Evolutionary conservation across 2,888 invertebrate species (phyloP), one percentile per base, ranked within the genome.

Genomic region (Phlogophora meticulosa): DNA sequence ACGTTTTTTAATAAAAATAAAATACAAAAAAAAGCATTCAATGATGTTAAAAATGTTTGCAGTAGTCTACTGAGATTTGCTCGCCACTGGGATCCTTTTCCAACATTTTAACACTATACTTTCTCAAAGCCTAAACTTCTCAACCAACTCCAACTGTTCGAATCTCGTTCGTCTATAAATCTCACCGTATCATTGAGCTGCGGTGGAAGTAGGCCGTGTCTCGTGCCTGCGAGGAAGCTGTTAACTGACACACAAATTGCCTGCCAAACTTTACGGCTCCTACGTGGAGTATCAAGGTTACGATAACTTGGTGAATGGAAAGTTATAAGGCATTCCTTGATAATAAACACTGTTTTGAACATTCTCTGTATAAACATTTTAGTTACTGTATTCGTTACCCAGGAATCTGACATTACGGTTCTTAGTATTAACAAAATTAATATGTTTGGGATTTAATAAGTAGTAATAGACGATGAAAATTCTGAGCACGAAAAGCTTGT

Each of bases 221-320:
- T 49, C 45, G 51, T 48, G 36, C 32, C 46, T 46, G 7, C 17
- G 38, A 56, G 52, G 59, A 64, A 55, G 46, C 74, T 78, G 63
- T 78, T 78, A 76, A 63, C 79, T 73, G 62, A 57, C 68, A 53
- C 56, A 73, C 57, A 73, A 78, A 78, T 74, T 78, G 53, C 63
- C 60, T 78, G 69, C 46, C 78, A 51, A 76, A 78, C 68, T 76
- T 73, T 59, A 62, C 20, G 58, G 36, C 74, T 57, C 46, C 51
- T 75, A 58, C 51, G 78, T 66, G 53, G 34, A 42, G 36, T 62
- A 65, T 59, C 74, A 67, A 73, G 67, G 57, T 65, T 58, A 53
- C 11, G 28, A 53, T 53, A 45, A 58, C 48, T 67, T 20, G 32
- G 32, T 55, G 49, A 55, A 45, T 13, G 9, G 20, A 48, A 34